Conservation (phyloP, 2,113 vertebrate species). For the Esox niger region DNA sequence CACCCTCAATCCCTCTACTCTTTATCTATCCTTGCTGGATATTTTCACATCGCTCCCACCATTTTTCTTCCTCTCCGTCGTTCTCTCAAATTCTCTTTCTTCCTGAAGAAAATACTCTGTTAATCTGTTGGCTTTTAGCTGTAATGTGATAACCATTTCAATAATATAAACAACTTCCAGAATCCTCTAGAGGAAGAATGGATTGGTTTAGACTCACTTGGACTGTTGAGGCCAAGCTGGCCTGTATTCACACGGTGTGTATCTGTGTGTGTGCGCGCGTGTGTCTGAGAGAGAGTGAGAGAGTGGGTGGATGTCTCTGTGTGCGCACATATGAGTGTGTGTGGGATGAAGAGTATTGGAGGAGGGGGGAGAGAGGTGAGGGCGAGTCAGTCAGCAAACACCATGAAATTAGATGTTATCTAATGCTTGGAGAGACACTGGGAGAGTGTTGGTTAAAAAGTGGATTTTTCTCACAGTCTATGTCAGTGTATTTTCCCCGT, state of each 20-base stretch:
- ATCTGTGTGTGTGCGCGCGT: slow-evolving; percentile 3
- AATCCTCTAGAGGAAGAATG: slow-evolving; percentile 60
- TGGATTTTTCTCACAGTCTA: slow-evolving; percentile 38
- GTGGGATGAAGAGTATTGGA: slow-evolving; percentile 68
- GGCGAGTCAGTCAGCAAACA: slow-evolving; percentile 68
- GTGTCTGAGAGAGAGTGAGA: too few species aligned
- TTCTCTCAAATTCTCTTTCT: neutral
- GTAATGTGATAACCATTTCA: slow-evolving; percentile 69
- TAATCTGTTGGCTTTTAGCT: slow-evolving; percentile 58
- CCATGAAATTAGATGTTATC: slow-evolving; percentile 71
- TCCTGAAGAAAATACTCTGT: slow-evolving; percentile 2
- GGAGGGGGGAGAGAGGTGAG: slow-evolving; percentile 71
- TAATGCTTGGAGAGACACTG: slow-evolving; percentile 59
- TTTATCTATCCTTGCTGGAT: neutral
- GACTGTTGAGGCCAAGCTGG: slow-evolving; percentile 2
- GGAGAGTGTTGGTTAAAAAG: neutral
- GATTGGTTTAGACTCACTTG: slow-evolving; percentile 19
- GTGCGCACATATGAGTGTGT: slow-evolving; percentile 55
- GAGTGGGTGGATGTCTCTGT: slow-evolving; percentile 45
- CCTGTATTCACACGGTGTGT: slow-evolving; percentile 10
- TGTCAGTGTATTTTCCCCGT: slow-evolving; percentile 16
- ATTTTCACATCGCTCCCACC: neutral
- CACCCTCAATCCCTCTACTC: slow-evolving; percentile 27
- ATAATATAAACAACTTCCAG: slow-evolving; percentile 69
- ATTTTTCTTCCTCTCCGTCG: slow-evolving; percentile 16